phyloP scores from a whole-genome alignment of 2,888 invertebrate genomes.

The Parnassius apollo region DNA sequence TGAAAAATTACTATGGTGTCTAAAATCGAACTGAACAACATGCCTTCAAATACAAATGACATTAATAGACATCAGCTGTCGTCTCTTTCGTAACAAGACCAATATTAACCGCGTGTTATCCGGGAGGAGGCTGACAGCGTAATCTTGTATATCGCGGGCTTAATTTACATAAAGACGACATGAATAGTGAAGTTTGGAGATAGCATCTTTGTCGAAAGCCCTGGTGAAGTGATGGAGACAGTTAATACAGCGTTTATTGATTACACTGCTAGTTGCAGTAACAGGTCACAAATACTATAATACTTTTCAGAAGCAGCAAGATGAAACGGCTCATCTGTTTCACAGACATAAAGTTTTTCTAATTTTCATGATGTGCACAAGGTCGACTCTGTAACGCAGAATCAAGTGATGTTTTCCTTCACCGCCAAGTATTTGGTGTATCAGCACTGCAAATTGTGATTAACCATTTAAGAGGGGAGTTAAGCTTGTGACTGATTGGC shows the following conservation, averaged over 20 bases:
- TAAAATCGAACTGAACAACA: neutral
- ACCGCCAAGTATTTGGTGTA: too few relatives aligned
- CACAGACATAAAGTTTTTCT: neutral
- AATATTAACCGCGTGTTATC: constrained; percentile 23
- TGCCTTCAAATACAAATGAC: constrained; percentile 2
- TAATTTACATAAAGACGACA: constrained; percentile 27
- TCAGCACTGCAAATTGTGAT: too few relatives aligned
- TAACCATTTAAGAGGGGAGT: too few relatives aligned
- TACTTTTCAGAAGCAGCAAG: constrained; percentile 2
- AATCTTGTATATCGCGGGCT: constrained; percentile 25
- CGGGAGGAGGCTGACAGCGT: constrained; percentile 20
- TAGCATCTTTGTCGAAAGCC: constrained; percentile 24
- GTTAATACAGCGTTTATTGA: constrained; percentile 16
- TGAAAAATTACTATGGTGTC: too few relatives aligned
- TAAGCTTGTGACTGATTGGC: too few relatives aligned
- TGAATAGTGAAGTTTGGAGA: constrained; percentile 21
- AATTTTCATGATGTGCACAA: neutral
- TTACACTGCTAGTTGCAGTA: neutral
- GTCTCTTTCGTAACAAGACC: constrained; percentile 12
- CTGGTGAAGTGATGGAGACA: constrained; percentile 9
- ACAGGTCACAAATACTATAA: constrained; percentile 11
- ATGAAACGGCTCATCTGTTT: neutral
- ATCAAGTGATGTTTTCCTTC: too few relatives aligned
- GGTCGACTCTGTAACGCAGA: too few relatives aligned
- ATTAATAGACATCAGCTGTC: constrained; percentile 14